Evolutionary conservation across 2,888 invertebrate genomes (phyloP), one percentile per base, ranked within the genome.

Genomic region (Steromphala cineraria): DNA sequence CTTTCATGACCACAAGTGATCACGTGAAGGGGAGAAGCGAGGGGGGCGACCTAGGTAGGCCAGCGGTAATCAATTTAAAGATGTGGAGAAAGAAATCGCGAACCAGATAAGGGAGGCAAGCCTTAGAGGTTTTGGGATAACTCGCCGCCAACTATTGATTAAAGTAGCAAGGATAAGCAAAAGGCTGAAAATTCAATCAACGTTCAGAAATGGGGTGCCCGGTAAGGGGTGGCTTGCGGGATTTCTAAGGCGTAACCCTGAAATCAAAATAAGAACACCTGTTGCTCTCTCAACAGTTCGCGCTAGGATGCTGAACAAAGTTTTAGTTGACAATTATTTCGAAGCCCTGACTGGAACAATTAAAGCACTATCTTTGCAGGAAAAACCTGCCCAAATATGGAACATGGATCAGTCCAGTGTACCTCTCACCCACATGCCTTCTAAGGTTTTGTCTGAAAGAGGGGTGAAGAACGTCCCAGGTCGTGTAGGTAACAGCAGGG

Each of bases 401-500:
- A 62, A 62, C 62, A 62, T 62, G 13, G 62, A 62, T 15, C 24
- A 62, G 15, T 17, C 19, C 0, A 62, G 62, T 21, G 62, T 62
- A 10, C 62, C 62, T 2, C 24, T 62, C 0, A 62, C 62, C 4
- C 62, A 62, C 62, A 62, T 24, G n/a, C 62, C 62, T 7, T 17
- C 62, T 0, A 62, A 62, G 24, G 62, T 62, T 2, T 0, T 62
- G 21, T 13, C 62, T 0, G 24, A 24, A 8, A 28, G 21, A 5
- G 36, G 36, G 3, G 36, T 36, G 36, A 36, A 36, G 36, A 36
- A 36, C 8, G 36, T 36, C 4, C 84, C 84, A 2, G 83, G 84
- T 4, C 36, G 82, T 7, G 80, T 84, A 8, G 67, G 84, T 8
- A 83, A 87, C 55, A 78, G 46, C 17, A 17, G 83, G n/a, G 83